These are phyloP conservation scores for Sebastolobus altivelis DNA, from an alignment of 2,797 vertebrate species.

Conservation along the genomic window DNA sequence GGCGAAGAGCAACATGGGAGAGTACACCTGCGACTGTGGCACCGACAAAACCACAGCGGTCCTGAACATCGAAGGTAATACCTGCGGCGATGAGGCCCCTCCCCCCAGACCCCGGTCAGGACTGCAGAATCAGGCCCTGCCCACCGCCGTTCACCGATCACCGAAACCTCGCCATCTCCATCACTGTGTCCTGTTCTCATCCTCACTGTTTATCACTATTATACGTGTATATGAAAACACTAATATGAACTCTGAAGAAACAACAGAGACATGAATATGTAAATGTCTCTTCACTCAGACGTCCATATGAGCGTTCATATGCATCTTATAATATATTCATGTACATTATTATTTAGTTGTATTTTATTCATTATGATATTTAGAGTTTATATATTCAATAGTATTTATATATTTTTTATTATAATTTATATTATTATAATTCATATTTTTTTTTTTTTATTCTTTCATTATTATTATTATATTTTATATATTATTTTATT, in stretches of 20 bases:
- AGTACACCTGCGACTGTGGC: constrained; percentile 94
- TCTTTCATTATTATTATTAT: no score
- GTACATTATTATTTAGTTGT: background rate
- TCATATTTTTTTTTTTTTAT: no score
- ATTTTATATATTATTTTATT: no score
- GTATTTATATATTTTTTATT: no score
- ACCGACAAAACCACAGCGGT: constrained; percentile 93
- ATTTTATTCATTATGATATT: no score
- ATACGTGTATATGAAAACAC: constrained; percentile 1
- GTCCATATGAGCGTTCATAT: constrained; percentile 11
- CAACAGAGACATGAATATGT: constrained; percentile 2
- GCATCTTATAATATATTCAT: constrained; percentile 7
- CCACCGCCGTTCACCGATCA: background rate
- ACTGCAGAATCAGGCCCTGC: constrained; percentile 17
- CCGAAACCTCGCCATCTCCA: background rate
- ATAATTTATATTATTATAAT: no score
- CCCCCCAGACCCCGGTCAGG: background rate
- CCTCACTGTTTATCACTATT: background rate
- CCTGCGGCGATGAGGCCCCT: background rate
- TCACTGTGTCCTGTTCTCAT: constrained; percentile 9
- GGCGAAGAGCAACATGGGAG: constrained; percentile 88
- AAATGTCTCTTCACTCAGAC: constrained; percentile 24
- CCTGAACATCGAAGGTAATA: constrained; percentile 93
- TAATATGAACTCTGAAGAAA: constrained; percentile 4
- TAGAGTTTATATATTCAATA: no score